These are phyloP conservation scores for Rhaphigaster nebulosa DNA, from an alignment of 2,888 invertebrate species.

Conservation along the genomic window DNA sequence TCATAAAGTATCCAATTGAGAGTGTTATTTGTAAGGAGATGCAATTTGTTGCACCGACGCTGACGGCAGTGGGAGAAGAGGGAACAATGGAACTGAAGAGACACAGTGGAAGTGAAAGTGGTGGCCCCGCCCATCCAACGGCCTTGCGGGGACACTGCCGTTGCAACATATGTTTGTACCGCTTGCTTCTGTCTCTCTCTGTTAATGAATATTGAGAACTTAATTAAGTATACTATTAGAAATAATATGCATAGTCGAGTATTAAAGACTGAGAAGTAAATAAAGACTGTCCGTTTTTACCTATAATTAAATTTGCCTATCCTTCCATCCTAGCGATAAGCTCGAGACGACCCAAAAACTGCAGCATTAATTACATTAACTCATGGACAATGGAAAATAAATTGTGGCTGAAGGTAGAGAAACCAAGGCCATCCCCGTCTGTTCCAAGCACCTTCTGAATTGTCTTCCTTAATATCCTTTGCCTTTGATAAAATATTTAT, in stretches of 20 bases:
- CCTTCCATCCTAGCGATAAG: no score
- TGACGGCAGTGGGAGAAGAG: neutral
- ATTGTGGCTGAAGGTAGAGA: neutral
- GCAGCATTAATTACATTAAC: no score
- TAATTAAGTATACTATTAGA: neutral
- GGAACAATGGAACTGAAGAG: neutral
- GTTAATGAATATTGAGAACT: neutral
- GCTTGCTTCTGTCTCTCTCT: neutral
- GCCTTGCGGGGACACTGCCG: constrained; percentile 19
- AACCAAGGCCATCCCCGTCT: neutral
- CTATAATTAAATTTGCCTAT: no score
- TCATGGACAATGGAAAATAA: neutral
- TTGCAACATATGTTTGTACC: neutral
- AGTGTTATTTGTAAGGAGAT: neutral
- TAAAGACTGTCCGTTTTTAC: neutral
- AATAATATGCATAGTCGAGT: neutral
- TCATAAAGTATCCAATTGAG: neutral
- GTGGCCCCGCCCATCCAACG: constrained; percentile 26
- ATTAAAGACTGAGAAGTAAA: neutral
- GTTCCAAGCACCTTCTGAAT: neutral
- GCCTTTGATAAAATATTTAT: neutral
- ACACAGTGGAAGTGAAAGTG: neutral
- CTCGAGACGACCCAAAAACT: no score
- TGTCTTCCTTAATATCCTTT: neutral
- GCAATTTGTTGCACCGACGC: neutral